A percentile compares a stretch with the other conserved stretches of the same genome.
These are phyloP conservation scores for Stichodactyla mertensii DNA, from an alignment of 64 coral and sea anemone genomes.

Conservation along the genomic window DNA sequence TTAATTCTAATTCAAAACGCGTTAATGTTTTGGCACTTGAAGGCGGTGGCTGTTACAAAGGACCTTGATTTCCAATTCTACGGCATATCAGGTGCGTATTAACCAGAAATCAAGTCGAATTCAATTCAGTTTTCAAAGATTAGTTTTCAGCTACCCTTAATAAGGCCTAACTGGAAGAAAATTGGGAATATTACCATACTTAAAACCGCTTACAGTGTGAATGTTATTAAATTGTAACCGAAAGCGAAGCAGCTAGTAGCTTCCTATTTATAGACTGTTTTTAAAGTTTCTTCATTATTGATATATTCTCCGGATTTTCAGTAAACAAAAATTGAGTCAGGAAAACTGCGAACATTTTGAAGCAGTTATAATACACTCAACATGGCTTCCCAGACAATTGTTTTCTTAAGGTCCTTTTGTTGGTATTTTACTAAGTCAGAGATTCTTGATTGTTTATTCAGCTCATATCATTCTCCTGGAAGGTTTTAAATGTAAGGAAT, in stretches of 20 bases:
- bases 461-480: neutral
- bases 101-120: neutral
- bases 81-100: neutral
- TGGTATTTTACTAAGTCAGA: neutral
- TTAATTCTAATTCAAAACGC: neutral
- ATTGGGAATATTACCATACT: neutral
- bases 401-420: neutral
- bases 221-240: neutral
- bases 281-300: neutral
- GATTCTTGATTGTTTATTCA: neutral
- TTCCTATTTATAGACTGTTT: neutral
- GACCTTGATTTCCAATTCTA: neutral
- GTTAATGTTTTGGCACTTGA: slow-evolving; percentile 1
- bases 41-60: neutral
- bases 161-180: neutral
- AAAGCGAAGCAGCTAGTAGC: neutral
- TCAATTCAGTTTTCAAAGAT: neutral
- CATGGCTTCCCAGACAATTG: neutral
- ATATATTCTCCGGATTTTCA: neutral
- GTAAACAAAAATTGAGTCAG: neutral
- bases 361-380: neutral
- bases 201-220: neutral
- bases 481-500: neutral
- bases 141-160: neutral
- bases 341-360: neutral